Evolutionary conservation across 1,140 invertebrate genomes (phyloP), one percentile per base, ranked within the genome.

Genomic region (Drosophila yakuba): DNA sequence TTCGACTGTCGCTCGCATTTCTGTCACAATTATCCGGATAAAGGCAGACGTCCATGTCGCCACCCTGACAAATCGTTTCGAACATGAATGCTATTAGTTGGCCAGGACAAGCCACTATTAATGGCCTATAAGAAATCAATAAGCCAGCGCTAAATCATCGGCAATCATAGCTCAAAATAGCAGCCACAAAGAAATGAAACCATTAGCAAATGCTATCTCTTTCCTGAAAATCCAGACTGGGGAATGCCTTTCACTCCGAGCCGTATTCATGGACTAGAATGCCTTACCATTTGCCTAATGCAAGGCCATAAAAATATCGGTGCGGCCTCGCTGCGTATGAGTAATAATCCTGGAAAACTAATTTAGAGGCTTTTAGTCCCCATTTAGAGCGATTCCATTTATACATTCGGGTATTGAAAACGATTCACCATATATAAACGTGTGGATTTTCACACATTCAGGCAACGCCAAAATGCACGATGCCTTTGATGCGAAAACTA

Each of bases 281-380:
- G 54, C 72, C 61, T 44, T 47, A 28, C 68, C 64, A 72, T 76
- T 67, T 66, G 35, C 52, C 73, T 76, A 76, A 76, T 76, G 73
- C 73, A 75, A 75, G 28, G 44, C 68, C 73, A 76, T 75, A 67
- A 75, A 72, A 72, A 71, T 71, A 58, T 45, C 15, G 20, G 17
- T 25, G 25, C 35, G 43, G 25, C 55, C 67, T 32, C 51, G 64
- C 51, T 57, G 73, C 73, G 73, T 76, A 75, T 76, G 61, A 75
- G 54, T 75, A 76, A 76, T 75, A 76, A 45, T 43, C 14, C 55
- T 47, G 63, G 73, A 35, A 75, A 64, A 66, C 73, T 51, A 52
- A 74, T 74, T 74, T 74, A 74, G 51, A 64, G 71, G 73, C 73
- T 75, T 75, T 75, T 66, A 75, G 72, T 43, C 51, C 51, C 66